phyloP scores from a whole-genome alignment of 2,888 invertebrate genomes.

The Melinaea menophilus region DNA sequence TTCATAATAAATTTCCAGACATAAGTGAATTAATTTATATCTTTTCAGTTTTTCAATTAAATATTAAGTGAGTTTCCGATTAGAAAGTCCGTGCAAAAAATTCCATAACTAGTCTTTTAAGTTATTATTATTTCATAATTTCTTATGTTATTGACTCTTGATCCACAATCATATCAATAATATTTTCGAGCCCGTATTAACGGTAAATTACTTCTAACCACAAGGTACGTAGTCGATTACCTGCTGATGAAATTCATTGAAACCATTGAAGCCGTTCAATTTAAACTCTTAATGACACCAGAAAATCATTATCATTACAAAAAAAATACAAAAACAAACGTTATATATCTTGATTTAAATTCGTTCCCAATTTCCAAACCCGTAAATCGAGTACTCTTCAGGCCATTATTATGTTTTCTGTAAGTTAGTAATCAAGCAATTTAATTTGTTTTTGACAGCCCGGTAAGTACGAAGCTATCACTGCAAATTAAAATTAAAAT shows the following conservation, averaged over 20 bases:
- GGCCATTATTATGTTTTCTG: too few species aligned
- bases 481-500: too few species aligned
- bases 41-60: too few species aligned
- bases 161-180: slow-evolving; percentile 1
- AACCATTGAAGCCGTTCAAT: slow-evolving; percentile 23
- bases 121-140: slow-evolving; percentile 9
- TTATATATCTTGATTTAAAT: neutral
- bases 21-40: too few species aligned
- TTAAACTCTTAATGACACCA: slow-evolving; percentile 18
- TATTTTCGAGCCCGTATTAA: slow-evolving; percentile 16
- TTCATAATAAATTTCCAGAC: neutral
- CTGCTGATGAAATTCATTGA: slow-evolving; percentile 30
- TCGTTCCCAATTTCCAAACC: too few species aligned
- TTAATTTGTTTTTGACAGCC: too few species aligned
- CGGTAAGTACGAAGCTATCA: too few species aligned
- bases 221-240: slow-evolving; percentile 30
- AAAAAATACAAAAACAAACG: neutral
- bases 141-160: neutral
- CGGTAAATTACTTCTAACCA: slow-evolving; percentile 28
- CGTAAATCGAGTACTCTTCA: too few species aligned
- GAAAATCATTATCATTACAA: neutral
- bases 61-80: neutral
- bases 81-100: slow-evolving; percentile 7
- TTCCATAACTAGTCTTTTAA: neutral
- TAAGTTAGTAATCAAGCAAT: too few species aligned